phyloP scores from a whole-genome alignment of 2,113 vertebrate species.

The Oryzias melastigma region DNA sequence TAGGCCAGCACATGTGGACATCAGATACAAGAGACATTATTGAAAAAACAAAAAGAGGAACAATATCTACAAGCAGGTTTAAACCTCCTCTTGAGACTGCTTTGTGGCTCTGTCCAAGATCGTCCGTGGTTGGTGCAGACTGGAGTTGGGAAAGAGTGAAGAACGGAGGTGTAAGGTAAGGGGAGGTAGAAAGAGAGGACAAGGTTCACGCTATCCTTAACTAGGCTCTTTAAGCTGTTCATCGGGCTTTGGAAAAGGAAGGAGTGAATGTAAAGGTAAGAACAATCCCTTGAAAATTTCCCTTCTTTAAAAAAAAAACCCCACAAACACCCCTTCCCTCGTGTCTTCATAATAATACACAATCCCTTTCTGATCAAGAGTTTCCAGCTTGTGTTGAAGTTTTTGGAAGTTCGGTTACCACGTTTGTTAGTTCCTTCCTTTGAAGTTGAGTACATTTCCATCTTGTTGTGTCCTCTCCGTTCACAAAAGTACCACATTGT shows the following conservation, averaged over 20 bases:
- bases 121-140: slow-evolving; percentile 33
- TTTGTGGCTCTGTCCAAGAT: slow-evolving; percentile 63
- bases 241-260: slow-evolving; percentile 81
- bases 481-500: slow-evolving; percentile 63
- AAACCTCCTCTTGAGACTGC: slow-evolving; percentile 61
- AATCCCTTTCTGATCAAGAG: slow-evolving; percentile 52
- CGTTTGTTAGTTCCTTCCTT: slow-evolving; percentile 42
- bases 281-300: slow-evolving; percentile 64
- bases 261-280: slow-evolving; percentile 71
- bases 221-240: slow-evolving; percentile 66
- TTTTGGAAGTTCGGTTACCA: slow-evolving; percentile 67
- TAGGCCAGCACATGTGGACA: slow-evolving; percentile 73
- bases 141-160: slow-evolving; percentile 32
- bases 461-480: slow-evolving; percentile 44
- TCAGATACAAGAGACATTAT: slow-evolving; percentile 74
- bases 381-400: slow-evolving; percentile 59
- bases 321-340: slow-evolving; percentile 41
- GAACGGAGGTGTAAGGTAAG: slow-evolving; percentile 48
- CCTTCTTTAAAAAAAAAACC: slow-evolving; percentile 49
- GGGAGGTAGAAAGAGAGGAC: slow-evolving; percentile 75
- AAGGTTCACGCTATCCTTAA: slow-evolving; percentile 65
- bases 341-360: slow-evolving; percentile 49
- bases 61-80: slow-evolving; percentile 77
- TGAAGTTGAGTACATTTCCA: slow-evolving; percentile 55
- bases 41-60: slow-evolving; percentile 70